Conservation (phyloP, 2,797 vertebrate species). For the Hydrocynus forskahlii region DNA sequence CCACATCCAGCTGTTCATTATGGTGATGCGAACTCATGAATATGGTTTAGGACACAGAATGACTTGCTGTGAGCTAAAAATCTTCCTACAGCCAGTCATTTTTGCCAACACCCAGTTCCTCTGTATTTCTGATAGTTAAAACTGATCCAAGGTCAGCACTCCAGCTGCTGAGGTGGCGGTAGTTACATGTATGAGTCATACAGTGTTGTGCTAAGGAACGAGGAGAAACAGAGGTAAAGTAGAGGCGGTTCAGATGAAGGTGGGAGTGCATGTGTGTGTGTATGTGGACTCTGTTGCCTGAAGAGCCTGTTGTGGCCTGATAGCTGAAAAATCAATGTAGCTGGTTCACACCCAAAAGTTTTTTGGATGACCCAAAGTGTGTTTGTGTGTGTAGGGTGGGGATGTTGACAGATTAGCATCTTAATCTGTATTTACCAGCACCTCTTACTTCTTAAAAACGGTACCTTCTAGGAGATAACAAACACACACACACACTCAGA, state of each 20-base stretch:
- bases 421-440: not conserved
- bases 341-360: not conserved
- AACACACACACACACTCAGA: not conserved
- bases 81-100: no score
- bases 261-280: not conserved
- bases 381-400: conserved; percentile 38
- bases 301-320: conserved; percentile 7
- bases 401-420: not conserved
- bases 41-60: no score
- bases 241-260: conserved; percentile 7
- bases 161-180: not conserved
- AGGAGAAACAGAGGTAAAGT: conserved; percentile 2
- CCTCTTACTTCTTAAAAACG: conserved; percentile 4
- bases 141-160: no score
- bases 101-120: no score
- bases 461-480: not conserved
- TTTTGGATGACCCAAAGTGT: not conserved
- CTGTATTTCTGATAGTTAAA: no score
- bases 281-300: not conserved
- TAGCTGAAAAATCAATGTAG: conserved; percentile 16
- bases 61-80: no score
- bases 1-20: no score
- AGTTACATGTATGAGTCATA: not conserved
- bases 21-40: no score
- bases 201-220: not conserved